Percentiles rank a stretch among this genome's conserved stretches.
Evolutionary conservation across 2,888 invertebrate species (phyloP).

Genomic region (Drosophila helvetica): DNA sequence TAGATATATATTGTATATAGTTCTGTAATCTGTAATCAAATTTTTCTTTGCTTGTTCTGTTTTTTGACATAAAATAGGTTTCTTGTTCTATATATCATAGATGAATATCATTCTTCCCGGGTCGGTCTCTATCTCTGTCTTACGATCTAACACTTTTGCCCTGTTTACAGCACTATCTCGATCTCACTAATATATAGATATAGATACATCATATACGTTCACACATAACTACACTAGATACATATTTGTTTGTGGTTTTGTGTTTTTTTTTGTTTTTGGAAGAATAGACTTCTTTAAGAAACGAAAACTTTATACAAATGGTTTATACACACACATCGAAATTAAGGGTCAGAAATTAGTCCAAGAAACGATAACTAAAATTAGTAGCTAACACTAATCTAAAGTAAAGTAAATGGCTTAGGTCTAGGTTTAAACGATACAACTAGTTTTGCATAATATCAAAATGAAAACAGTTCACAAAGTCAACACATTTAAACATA

Average conservation of each 20-base stretch:
- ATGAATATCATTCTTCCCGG: constrained; percentile 35
- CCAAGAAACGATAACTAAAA: constrained; percentile 14
- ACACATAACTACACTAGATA: constrained; percentile 44
- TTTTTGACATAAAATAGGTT: constrained; percentile 46
- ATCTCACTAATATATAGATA: constrained; percentile 45
- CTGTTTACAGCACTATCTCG: constrained; percentile 56
- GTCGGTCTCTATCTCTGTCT: constrained; percentile 40
- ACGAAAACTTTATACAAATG: constrained; percentile 74
- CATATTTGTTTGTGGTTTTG: constrained; percentile 17
- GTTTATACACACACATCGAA: constrained; percentile 44
- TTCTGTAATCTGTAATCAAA: constrained; percentile 51
- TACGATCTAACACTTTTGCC: constrained; percentile 42
- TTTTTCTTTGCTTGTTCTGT: constrained; percentile 29
- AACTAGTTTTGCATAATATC: constrained; percentile 64
- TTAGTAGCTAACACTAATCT: constrained; percentile 21
- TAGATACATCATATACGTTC: constrained; percentile 41
- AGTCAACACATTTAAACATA: constrained; percentile 38
- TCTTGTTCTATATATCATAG: constrained; percentile 11
- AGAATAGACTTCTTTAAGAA: constrained; percentile 50
- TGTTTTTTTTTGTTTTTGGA: constrained; percentile 42
- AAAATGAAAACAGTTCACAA: constrained; percentile 50
- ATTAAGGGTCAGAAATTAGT: constrained; percentile 2
- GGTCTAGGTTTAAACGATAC: constrained; percentile 35
- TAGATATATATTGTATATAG: constrained; percentile 72
- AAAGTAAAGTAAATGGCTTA: constrained; percentile 43